Base-by-base conservation (phyloP, 2,888 invertebrate genomes). In the Pimpla rufipes region DNA sequence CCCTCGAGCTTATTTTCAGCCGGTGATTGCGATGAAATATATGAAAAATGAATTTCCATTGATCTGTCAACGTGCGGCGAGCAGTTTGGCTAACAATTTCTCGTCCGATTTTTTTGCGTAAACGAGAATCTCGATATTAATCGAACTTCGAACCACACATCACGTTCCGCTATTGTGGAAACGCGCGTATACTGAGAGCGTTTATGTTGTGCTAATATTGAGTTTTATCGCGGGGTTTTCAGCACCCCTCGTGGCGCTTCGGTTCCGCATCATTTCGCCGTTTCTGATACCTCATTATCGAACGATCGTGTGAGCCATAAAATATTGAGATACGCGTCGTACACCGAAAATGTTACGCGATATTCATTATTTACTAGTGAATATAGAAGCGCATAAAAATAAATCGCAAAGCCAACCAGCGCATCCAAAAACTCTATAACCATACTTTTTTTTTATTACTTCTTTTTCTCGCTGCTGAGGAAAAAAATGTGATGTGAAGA, bases 281-380 rank as follows among this genome's bases (percentile, higher is more conserved):
- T 55, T 71, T 57, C 66, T 50, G 66, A 76, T 75, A 68, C 62
- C 47, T 11, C 18, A 70, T 81, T 81, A 76, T 81, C 64, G 52
- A 76, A 70, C 37, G 13, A 4, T 47, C 23, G 18, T 1, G 11
- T 21, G 2, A 3, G 4, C 2, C 52, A 52, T 16, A 21, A 70
- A 52, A 47, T 45, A 66, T 45, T 29, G 66, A 66, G 21, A 16
- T 68, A 35, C 11, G 40, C 50, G 13, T 13, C 16, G n/a, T 29
- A 35, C 35, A 6, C 16, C 29, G 47, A 47, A 1, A 16, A n/a
- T 68, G 16, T 59, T 35, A n/a, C n/a, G 8, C n/a, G 52, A 52
- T 7, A 52, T 52, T 21, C 18, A 21, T 21, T 52, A 52, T 52
- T 21, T 6, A 52, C 7, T 52, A 21, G 21, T 21, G 7, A 52